phyloP scores from a whole-genome alignment of 2,797 vertebrate genomes.

The Nannoperca australis region DNA sequence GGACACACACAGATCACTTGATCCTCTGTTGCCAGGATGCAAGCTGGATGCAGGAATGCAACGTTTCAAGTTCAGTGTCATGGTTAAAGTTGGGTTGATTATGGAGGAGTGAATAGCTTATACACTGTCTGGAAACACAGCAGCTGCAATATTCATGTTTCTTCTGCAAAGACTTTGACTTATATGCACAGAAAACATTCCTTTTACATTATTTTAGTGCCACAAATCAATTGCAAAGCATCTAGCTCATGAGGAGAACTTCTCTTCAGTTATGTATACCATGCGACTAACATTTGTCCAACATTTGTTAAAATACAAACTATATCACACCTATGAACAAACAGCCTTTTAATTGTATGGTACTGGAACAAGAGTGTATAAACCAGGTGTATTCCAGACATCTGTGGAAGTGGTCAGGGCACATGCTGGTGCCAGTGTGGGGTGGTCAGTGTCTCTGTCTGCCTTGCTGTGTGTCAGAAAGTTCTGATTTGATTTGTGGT shows the following conservation, averaged over 20 bases:
- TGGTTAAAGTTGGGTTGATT: slow-evolving; percentile 22
- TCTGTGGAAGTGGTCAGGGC: neutral
- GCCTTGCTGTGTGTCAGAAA: neutral
- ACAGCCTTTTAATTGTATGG: neutral
- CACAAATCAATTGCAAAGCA: neutral
- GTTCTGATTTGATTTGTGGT: neutral
- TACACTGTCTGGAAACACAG: neutral
- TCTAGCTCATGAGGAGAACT: too few species aligned
- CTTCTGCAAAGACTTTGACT: neutral
- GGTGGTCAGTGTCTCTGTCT: neutral
- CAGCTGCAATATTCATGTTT: neutral
- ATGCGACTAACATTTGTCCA: neutral
- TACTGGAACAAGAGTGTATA: neutral
- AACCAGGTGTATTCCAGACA: neutral
- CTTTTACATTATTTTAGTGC: neutral
- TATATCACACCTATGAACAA: too few species aligned
- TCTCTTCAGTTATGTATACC: neutral
- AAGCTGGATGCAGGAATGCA: slow-evolving; percentile 32
- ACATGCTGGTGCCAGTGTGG: neutral
- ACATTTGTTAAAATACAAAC: neutral
- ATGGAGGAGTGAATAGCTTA: neutral
- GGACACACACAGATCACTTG: slow-evolving; percentile 13
- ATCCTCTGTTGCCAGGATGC: slow-evolving; percentile 29
- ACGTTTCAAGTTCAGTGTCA: slow-evolving; percentile 17
- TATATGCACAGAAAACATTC: neutral